A percentile compares a stretch with the other conserved stretches of the same genome.
Evolutionary conservation across 2,888 invertebrate species (phyloP).

Genomic region (Cheilosia pagana): DNA sequence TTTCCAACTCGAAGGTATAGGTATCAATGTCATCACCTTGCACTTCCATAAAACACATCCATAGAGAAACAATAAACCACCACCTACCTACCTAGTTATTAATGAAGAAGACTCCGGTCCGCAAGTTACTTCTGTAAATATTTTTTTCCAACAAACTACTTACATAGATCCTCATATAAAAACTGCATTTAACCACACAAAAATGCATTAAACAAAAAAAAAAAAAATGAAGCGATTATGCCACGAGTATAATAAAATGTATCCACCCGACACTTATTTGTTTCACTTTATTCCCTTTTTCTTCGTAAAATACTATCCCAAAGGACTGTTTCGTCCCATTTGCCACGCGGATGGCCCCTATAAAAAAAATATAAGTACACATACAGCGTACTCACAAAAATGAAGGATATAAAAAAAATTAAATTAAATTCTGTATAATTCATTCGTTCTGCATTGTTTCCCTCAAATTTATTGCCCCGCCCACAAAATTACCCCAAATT

Average conservation of each 20-base stretch:
- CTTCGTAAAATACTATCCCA: conserved; percentile 35
- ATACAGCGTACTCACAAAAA: neutral
- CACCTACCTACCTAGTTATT: too few species aligned
- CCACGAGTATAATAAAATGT: conserved; percentile 31
- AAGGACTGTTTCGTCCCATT: conserved; percentile 52
- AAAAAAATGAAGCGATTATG: conserved; percentile 38
- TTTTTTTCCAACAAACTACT: neutral
- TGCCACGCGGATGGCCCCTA: conserved; percentile 28
- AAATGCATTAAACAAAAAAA: conserved; percentile 32
- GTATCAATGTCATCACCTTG: too few species aligned
- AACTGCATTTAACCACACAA: conserved; percentile 7
- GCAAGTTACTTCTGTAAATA: too few species aligned
- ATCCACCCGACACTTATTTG: conserved; percentile 39
- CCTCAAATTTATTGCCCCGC: neutral
- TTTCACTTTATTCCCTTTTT: conserved; percentile 31
- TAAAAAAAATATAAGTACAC: conserved; percentile 16
- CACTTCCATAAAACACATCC: too few species aligned
- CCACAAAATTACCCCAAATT: conserved; percentile 5
- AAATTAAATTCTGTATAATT: conserved; percentile 49
- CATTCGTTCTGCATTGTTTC: conserved; percentile 33
- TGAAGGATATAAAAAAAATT: neutral
- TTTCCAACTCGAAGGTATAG: too few species aligned
- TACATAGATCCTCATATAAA: neutral
- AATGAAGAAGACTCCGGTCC: too few species aligned
- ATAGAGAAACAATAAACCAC: too few species aligned